Evolutionary conservation across 2,888 invertebrate genomes (phyloP), one percentile per base, ranked within the genome.

Genomic region (Hartigia nigra): DNA sequence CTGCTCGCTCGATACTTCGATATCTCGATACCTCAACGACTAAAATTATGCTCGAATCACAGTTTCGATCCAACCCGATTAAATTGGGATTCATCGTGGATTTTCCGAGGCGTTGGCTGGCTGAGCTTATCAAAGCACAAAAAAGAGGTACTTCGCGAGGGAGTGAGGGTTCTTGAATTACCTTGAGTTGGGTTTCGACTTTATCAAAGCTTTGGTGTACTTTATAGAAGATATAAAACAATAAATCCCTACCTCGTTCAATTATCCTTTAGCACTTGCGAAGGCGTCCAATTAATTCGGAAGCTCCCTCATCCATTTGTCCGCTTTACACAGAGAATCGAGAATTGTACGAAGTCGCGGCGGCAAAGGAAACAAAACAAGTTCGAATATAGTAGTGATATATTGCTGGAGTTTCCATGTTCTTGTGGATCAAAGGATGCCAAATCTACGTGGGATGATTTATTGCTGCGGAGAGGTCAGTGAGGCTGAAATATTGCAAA

Each of bases 61-160:
- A 55, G 5, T 55, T 55, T 55, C 23, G 14, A 55, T 55, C 9
- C 39, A 23, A 74, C 75, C 14, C 12, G 37, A 76, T 76, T 77
- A 74, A 78, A 77, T 78, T 32, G 76, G 79, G 70, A 14, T 78
- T 70, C 74, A 82, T 80, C 36, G 78, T 69, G 69, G 75, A 80
- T 79, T 76, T 74, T 36, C 37, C 55, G 70, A 78, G 76, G 55
- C 69, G 39, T 74, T 75, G 55, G 2, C 37, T 70, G 36, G 69
- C 70, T 31, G 23, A 23, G 1, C 0, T 9, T 23, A 23, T 23
- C 23, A 23, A 55, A 23, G n/a, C n/a, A n/a, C 39, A 39, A 39
- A 39, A 39, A 9, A 9, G 23, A 23, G 23, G 5, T 39, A 4
- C 1, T 37, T 37, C 5, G 4, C 39, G 55, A 23, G 55, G 55